Base-by-base conservation (phyloP, 2,113 vertebrate species). In the Anolis sagrei region DNA sequence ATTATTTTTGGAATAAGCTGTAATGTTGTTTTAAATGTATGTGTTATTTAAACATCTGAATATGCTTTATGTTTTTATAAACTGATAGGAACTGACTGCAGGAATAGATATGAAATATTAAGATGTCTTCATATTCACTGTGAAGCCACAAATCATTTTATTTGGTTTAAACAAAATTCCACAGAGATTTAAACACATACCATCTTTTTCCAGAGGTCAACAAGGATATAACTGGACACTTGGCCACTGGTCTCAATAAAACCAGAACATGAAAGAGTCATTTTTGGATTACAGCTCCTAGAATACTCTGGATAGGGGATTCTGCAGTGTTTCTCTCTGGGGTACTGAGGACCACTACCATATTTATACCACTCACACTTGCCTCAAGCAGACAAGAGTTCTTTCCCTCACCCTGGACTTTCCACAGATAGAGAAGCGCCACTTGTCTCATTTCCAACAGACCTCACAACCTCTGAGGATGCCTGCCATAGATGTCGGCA, bases 41-140 rank as follows among this genome's bases (percentile, higher is more conserved):
- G 81, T 54, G 27, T 86, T 58, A 18, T 70, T 77, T 64, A 61
- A 48, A 49, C 21, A 29, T 74, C n/a, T 83, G 34, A 66, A 64
- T n/a, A 21, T 51, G 34, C 39, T 88, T 16, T 74, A 62, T 73
- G 51, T 69, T 66, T 79, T 88, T 88, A 87, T 21, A 7, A 25
- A 66, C 1, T 85, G 27, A 75, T 81, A 83, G 54, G 77, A 25
- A 14, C 21, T 32, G 83, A 6, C 1, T 79, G 25, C 51, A 77
- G 81, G 68, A 44, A 75, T 83, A 79, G 1, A 87, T 89, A 81
- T 74, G 5, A 11, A 2, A 54, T 83, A 87, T 77, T 62, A 75
- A 79, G 82, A 64, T 79, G 66, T 0, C 10, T 82, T 4, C 0
- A 1, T 86, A 27, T 78, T 29, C 81, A 83, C 27, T 91, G 29